Percentiles rank a stretch among this genome's conserved stretches.
Evolutionary conservation across 2,888 invertebrate genomes (phyloP).

Genomic region (Coenonympha glycerion): DNA sequence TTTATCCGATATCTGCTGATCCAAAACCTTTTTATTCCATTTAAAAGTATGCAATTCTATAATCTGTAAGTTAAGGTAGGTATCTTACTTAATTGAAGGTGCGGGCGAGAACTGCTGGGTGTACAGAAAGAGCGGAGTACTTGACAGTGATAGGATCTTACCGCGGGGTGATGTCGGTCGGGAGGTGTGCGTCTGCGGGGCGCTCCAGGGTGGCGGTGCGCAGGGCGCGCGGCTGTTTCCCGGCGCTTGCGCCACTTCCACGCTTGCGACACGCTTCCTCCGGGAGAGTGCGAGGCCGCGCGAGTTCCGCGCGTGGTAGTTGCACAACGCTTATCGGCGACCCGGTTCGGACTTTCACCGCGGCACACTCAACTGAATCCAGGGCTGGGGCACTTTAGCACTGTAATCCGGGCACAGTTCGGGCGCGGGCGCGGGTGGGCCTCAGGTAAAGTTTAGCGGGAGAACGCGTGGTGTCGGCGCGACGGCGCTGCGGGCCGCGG

Average conservation of each 20-base stretch:
- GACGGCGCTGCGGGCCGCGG: slow-evolving; percentile 74
- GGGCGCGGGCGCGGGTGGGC: slow-evolving; percentile 40
- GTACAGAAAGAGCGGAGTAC: not conserved
- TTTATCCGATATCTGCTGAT: slow-evolving; percentile 19
- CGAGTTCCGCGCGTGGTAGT: slow-evolving; percentile 58
- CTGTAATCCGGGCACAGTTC: slow-evolving; percentile 72
- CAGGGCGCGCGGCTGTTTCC: slow-evolving; percentile 61
- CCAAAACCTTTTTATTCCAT: slow-evolving; percentile 25
- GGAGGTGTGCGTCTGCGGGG: slow-evolving; percentile 48
- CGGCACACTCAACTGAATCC: slow-evolving; percentile 63
- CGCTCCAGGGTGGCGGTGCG: slow-evolving; percentile 56
- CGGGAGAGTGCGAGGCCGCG: slow-evolving; percentile 72
- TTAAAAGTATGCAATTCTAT: not conserved
- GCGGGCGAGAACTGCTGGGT: not conserved
- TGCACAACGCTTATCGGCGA: slow-evolving; percentile 68
- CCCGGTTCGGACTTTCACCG: slow-evolving; percentile 66
- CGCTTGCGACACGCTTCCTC: slow-evolving; percentile 72
- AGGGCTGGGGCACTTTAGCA: slow-evolving; percentile 60
- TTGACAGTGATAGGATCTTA: slow-evolving; percentile 31
- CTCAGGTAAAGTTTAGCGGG: too few species aligned
- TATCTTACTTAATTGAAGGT: too few species aligned
- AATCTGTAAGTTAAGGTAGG: too few species aligned
- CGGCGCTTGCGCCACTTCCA: slow-evolving; percentile 73
- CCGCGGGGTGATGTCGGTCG: slow-evolving; percentile 37
- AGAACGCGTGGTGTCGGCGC: slow-evolving; percentile 51